These are phyloP conservation scores for Fukomys damarensis DNA, from an alignment of 2,113 vertebrate genomes.

Conservation along the genomic window DNA sequence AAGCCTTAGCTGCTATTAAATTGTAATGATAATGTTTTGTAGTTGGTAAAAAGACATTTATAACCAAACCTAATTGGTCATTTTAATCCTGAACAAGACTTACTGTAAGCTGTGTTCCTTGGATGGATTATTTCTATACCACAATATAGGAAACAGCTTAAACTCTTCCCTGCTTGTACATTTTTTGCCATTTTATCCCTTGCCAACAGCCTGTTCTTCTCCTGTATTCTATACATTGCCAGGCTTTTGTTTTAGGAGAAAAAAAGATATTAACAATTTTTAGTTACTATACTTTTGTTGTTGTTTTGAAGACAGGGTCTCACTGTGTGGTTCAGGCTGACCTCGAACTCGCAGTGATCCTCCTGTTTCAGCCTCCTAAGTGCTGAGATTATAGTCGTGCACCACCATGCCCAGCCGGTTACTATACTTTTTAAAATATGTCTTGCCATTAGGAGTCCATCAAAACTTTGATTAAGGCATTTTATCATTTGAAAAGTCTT, in stretches of 20 bases:
- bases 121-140: accelerated
- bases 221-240: too few species aligned
- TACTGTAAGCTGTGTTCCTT: accelerated
- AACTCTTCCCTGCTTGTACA: accelerated
- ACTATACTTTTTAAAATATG: not conserved
- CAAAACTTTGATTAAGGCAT: not conserved
- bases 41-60: not conserved
- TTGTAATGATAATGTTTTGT: not conserved
- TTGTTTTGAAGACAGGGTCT: not conserved
- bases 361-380: not conserved
- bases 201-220: not conserved
- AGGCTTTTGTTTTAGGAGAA: not conserved
- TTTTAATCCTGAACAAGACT: not conserved
- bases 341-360: not conserved
- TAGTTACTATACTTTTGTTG: not conserved
- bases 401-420: not conserved
- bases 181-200: not conserved
- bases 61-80: too few species aligned
- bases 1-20: not conserved
- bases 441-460: not conserved
- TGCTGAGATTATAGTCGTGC: not conserved
- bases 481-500: not conserved
- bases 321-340: not conserved
- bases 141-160: accelerated
- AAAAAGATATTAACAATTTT: not conserved